These are phyloP conservation scores for Ichneumon xanthorius DNA, from an alignment of 2,888 invertebrate species.

Conservation along the genomic window DNA sequence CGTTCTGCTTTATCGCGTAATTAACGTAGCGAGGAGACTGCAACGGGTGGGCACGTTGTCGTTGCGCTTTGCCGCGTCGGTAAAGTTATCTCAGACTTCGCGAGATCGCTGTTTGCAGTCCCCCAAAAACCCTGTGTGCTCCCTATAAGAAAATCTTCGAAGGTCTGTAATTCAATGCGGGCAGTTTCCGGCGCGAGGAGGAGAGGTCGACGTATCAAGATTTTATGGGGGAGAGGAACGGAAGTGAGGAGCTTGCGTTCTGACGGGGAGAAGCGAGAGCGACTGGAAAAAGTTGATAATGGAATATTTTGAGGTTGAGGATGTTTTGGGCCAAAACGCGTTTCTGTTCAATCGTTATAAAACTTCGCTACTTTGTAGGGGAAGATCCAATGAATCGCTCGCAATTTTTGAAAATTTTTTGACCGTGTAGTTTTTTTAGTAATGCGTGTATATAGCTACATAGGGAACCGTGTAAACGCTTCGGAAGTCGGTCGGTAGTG, in stretches of 20 bases:
- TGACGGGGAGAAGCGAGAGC: conserved; percentile 20
- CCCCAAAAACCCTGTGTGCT: background rate
- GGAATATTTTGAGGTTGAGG: too few species aligned
- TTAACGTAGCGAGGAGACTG: background rate
- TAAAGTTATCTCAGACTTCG: background rate
- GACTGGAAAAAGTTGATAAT: background rate
- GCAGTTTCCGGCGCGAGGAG: too few species aligned
- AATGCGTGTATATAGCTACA: too few species aligned
- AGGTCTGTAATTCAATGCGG: background rate
- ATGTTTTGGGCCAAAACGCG: too few species aligned
- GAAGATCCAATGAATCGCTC: too few species aligned
- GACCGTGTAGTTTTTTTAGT: too few species aligned
- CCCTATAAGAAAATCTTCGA: background rate
- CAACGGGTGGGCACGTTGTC: background rate
- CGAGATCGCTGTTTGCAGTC: background rate
- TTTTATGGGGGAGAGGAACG: background rate
- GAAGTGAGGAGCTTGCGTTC: background rate
- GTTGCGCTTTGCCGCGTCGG: background rate
- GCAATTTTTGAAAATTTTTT: too few species aligned
- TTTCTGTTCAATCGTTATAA: too few species aligned
- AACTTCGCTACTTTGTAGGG: too few species aligned
- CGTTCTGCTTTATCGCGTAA: background rate
- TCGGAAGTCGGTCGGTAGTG: too few species aligned
- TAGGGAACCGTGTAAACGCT: too few species aligned
- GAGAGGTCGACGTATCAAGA: background rate